A percentile compares a stretch with the other conserved stretches of the same genome.
Evolutionary conservation across 2,888 invertebrate species (phyloP).

Genomic region (Sepioteuthis lessoniana): DNA sequence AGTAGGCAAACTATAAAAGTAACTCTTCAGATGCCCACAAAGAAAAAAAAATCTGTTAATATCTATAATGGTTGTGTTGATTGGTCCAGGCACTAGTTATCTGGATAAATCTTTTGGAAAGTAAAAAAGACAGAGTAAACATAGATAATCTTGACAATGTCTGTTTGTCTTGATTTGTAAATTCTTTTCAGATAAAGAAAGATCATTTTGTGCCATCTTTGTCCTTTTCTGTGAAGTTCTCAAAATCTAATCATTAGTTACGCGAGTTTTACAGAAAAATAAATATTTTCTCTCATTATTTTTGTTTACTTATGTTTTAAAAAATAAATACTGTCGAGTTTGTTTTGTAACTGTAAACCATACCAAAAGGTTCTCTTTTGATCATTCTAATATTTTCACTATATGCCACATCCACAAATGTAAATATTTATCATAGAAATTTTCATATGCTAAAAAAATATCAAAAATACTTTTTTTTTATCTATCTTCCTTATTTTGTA

Average conservation of each 20-base stretch:
- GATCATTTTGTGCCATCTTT: neutral
- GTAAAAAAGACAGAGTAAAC: neutral
- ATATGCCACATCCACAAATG: no score
- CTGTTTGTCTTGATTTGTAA: neutral
- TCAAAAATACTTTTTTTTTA: no score
- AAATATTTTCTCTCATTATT: neutral
- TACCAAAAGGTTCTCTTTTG: no score
- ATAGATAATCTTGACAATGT: neutral
- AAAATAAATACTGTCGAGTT: neutral
- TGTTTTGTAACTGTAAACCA: neutral
- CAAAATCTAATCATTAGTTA: neutral
- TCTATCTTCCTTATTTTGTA: no score
- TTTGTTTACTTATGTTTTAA: neutral
- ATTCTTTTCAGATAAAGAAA: neutral
- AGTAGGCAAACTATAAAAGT: neutral
- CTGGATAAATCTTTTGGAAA: neutral
- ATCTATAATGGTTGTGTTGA: conserved; percentile 3
- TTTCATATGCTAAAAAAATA: no score
- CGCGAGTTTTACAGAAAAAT: neutral
- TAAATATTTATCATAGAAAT: no score
- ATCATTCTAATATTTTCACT: no score
- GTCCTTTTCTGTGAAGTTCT: neutral
- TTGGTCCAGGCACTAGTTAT: neutral
- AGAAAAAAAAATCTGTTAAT: neutral
- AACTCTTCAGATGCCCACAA: neutral